phyloP scores from a whole-genome alignment of 2,797 vertebrate genomes.

The Gephyroberyx darwinii region DNA sequence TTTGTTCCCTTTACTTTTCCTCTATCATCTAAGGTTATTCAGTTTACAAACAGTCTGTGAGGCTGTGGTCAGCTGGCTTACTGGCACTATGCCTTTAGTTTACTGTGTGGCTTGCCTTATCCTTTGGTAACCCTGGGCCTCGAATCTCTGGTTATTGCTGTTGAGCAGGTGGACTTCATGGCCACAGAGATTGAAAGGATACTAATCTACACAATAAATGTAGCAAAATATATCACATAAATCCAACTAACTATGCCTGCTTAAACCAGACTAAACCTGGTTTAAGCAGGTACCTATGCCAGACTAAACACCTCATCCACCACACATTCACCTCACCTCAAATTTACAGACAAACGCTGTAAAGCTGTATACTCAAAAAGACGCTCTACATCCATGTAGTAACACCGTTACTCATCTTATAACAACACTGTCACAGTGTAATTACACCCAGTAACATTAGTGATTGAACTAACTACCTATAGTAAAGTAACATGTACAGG shows the following conservation, averaged over 20 bases:
- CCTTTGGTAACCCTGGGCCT: slow-evolving; percentile 15
- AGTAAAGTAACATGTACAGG: slow-evolving; percentile 13
- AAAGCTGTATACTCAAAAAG: not conserved
- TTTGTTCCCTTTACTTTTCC: slow-evolving; percentile 43
- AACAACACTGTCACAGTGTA: slow-evolving; percentile 30
- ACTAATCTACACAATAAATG: slow-evolving; percentile 32
- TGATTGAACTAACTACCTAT: not conserved
- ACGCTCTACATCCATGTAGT: not conserved
- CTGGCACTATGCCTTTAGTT: slow-evolving; percentile 46
- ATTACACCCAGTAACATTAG: slow-evolving; percentile 27
- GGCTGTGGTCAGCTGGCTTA: slow-evolving; percentile 37
- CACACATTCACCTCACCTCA: slow-evolving; percentile 49
- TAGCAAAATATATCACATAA: slow-evolving; percentile 37
- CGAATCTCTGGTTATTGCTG: slow-evolving; percentile 34
- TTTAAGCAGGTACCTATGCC: no score
- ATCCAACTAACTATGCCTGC: slow-evolving; percentile 33
- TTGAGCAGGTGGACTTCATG: slow-evolving; percentile 43
- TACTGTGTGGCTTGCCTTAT: slow-evolving; percentile 42
- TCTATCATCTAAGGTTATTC: slow-evolving; percentile 35
- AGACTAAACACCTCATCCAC: slow-evolving; percentile 16
- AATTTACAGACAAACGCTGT: not conserved
- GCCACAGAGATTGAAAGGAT: slow-evolving; percentile 8
- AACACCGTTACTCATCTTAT: not conserved
- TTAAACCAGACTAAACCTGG: slow-evolving; percentile 52
- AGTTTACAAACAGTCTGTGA: slow-evolving; percentile 48